A percentile compares a stretch with the other conserved stretches of the same genome.
Conservation (phyloP, 2,888 invertebrate species). For the Eupithecia exiguata region DNA sequence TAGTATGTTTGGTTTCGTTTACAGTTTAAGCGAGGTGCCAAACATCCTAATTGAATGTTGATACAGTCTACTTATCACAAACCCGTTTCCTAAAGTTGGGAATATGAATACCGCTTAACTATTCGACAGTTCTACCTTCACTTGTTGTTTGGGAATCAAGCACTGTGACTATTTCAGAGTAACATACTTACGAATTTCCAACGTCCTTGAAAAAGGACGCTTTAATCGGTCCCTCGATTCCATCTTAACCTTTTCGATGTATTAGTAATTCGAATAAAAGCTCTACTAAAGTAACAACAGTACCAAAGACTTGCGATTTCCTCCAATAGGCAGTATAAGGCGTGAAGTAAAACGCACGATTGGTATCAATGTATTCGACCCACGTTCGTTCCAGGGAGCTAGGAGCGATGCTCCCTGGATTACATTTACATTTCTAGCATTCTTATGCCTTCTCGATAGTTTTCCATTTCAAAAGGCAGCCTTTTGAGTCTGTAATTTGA, state of each 20-base stretch:
- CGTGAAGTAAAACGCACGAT: slow-evolving; percentile 43
- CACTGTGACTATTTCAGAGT: slow-evolving; percentile 12
- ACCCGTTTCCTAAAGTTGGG: slow-evolving; percentile 22
- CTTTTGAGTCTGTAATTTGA: slow-evolving; percentile 15
- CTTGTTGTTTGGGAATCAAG: slow-evolving; percentile 16
- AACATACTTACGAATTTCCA: neutral
- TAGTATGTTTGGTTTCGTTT: neutral
- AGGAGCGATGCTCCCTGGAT: slow-evolving; percentile 50
- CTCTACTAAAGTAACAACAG: slow-evolving; percentile 2
- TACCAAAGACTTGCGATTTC: slow-evolving; percentile 27
- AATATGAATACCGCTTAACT: slow-evolving; percentile 10
- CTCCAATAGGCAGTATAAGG: slow-evolving; percentile 31
- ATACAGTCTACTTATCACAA: slow-evolving; percentile 32
- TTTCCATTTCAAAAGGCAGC: slow-evolving; percentile 26
- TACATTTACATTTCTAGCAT: slow-evolving; percentile 37
- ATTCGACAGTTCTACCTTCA: slow-evolving; percentile 20
- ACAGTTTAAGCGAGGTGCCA: slow-evolving; percentile 30
- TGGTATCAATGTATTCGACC: slow-evolving; percentile 49
- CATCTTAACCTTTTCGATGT: neutral
- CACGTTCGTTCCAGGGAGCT: slow-evolving; percentile 54
- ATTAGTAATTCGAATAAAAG: slow-evolving; percentile 5
- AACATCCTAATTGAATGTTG: slow-evolving; percentile 28
- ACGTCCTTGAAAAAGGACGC: neutral
- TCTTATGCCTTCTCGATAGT: slow-evolving; percentile 28
- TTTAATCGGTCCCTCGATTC: neutral